Conservation (phyloP, 2,113 vertebrate genomes). For the Myotis brandtii region DNA sequence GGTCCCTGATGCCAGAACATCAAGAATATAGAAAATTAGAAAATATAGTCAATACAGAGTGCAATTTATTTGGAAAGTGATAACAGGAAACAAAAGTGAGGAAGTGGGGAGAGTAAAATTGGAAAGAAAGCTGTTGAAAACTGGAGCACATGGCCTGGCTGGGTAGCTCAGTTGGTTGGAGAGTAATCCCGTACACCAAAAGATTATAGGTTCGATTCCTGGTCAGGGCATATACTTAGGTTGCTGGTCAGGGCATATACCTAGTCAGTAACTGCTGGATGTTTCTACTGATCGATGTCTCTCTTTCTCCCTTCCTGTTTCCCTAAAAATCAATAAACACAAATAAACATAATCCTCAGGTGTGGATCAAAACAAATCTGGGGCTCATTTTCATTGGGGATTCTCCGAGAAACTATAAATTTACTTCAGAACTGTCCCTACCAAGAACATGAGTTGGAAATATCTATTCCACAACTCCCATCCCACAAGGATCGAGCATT, state of each 20-base stretch:
- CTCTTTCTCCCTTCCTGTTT: neutral
- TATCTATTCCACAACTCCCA: neutral
- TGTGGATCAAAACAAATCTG: neutral
- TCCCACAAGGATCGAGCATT: fast-evolving
- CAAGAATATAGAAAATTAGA: neutral
- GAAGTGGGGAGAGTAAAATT: neutral
- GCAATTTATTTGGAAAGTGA: neutral
- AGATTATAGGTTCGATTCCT: neutral
- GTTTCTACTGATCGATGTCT: neutral
- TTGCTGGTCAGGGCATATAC: neutral
- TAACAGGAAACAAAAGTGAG: neutral
- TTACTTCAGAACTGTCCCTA: neutral
- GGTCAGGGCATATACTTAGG: neutral
- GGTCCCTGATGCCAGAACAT: neutral
- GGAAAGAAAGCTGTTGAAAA: neutral
- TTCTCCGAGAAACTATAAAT: neutral
- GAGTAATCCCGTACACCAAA: neutral
- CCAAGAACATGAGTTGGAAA: neutral
- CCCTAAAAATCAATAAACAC: neutral
- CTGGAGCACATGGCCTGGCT: neutral
- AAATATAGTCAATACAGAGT: neutral
- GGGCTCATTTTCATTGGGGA: neutral
- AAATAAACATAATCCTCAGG: neutral
- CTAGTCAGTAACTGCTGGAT: neutral
- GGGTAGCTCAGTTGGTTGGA: neutral